These are phyloP conservation scores for Meloidogyne chitwoodi DNA, from an alignment of 1,140 invertebrate species.

Conservation along the genomic window DNA sequence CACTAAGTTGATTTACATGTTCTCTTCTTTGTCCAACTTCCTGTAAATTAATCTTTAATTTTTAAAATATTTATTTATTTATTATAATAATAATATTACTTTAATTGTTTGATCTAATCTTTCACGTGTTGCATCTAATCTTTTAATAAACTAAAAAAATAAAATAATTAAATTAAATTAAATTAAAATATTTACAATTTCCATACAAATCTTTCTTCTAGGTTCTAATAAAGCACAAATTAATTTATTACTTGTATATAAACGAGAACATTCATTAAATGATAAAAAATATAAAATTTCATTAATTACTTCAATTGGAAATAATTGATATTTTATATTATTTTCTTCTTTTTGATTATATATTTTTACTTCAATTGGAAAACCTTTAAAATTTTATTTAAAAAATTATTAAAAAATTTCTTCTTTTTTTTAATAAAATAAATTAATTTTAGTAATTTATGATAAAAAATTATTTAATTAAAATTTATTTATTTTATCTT, in stretches of 20 bases:
- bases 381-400: too few relatives aligned
- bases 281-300: conserved; percentile 4
- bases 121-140: conserved; percentile 11
- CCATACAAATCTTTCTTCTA: conserved; percentile 4
- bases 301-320: background rate
- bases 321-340: background rate
- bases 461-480: too few relatives aligned
- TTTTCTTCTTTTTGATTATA: too few relatives aligned
- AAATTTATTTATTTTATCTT: too few relatives aligned
- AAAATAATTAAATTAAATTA: background rate
- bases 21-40: conserved; percentile 7
- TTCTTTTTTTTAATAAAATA: too few relatives aligned
- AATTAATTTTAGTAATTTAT: too few relatives aligned
- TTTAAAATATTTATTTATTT: background rate
- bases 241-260: conserved; percentile 2
- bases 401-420: too few relatives aligned
- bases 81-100: background rate
- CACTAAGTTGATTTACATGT: conserved; percentile 6
- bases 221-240: conserved; percentile 5
- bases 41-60: background rate
- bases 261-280: background rate
- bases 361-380: too few relatives aligned
- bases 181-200: background rate
- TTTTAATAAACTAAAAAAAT: conserved; percentile 15
- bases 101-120: conserved; percentile 13